Percentiles rank a stretch among this genome's conserved stretches.
Conservation (phyloP, 2,888 invertebrate genomes). For the Macrophya alboannulata region DNA sequence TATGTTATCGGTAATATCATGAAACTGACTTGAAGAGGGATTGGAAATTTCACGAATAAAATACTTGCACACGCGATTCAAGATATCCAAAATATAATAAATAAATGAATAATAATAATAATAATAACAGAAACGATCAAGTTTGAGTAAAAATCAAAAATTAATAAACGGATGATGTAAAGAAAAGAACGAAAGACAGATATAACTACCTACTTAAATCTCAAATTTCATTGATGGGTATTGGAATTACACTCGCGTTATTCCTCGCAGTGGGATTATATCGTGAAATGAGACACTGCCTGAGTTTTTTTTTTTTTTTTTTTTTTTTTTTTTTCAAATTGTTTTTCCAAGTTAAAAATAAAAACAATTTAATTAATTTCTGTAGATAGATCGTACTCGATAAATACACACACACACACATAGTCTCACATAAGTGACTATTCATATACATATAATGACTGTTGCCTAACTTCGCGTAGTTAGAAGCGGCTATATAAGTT, state of each 20-base stretch:
- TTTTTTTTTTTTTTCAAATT: background rate
- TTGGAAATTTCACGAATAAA: constrained; percentile 22
- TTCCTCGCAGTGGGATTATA: background rate
- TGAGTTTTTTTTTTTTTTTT: background rate
- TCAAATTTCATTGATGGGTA: background rate
- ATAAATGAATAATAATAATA: background rate
- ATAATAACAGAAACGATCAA: background rate
- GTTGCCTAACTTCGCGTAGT: background rate
- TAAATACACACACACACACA: background rate
- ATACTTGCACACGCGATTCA: background rate
- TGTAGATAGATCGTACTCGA: constrained; percentile 1
- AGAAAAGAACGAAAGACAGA: background rate
- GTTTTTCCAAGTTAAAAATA: background rate
- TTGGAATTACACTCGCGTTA: background rate
- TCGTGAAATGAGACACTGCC: constrained; percentile 15
- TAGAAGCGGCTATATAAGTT: background rate
- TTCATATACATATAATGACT: background rate
- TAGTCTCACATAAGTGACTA: background rate
- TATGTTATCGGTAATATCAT: background rate
- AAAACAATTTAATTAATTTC: background rate
- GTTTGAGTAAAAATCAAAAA: constrained; percentile 7
- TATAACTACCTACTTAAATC: background rate
- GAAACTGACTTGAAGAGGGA: constrained; percentile 22
- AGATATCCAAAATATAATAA: background rate
- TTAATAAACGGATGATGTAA: background rate